These are phyloP conservation scores for Lepidothrix coronata DNA, from an alignment of 2,113 vertebrate genomes.

Conservation along the genomic window DNA sequence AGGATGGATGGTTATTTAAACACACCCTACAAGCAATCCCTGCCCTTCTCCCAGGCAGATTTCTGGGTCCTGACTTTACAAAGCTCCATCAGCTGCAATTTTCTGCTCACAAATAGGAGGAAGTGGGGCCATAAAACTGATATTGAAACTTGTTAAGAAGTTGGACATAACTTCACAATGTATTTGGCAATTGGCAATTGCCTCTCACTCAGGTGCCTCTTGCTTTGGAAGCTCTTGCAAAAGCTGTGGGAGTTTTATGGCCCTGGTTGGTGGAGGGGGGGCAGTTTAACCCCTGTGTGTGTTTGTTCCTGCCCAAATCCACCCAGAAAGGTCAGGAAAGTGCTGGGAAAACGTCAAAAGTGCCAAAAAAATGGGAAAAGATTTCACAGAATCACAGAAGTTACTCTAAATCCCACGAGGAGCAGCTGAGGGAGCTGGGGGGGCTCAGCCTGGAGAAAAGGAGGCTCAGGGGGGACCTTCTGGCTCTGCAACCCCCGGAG, in stretches of 20 bases:
- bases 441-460: background rate
- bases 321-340: background rate
- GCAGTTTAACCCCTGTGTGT: background rate
- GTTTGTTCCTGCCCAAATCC: background rate
- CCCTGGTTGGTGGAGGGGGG: background rate
- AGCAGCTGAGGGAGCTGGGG: background rate
- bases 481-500: background rate
- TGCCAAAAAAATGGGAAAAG: background rate
- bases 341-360: background rate
- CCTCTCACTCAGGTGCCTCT: conserved; percentile 55
- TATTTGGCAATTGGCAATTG: conserved; percentile 71
- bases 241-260: conserved; percentile 10
- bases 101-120: conserved; percentile 22
- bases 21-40: background rate
- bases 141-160: conserved; percentile 64
- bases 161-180: conserved; percentile 66
- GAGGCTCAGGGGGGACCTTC: background rate
- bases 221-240: conserved; percentile 46
- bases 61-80: background rate
- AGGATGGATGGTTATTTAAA: background rate
- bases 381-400: background rate
- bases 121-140: conserved; percentile 39
- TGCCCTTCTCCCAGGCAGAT: background rate
- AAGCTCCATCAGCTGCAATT: conserved; percentile 13
- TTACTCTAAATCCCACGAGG: background rate